A percentile compares a stretch with the other conserved stretches of the same genome.
Evolutionary conservation across 2,888 invertebrate species (phyloP).

Genomic region (Synergus gifuensis): DNA sequence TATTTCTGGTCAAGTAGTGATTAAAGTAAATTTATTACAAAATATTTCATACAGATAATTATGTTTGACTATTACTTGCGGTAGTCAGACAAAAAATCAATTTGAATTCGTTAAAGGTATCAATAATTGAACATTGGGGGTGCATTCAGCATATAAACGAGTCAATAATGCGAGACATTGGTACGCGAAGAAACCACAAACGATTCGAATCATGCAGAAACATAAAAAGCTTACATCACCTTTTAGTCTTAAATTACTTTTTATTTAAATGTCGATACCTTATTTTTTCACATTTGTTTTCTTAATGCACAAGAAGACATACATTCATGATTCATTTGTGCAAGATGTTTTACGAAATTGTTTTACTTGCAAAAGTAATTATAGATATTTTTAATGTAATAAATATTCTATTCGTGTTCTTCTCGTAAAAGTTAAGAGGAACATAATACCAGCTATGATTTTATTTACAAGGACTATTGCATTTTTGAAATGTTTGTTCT

Average conservation of each 20-base stretch:
- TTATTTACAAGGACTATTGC: not conserved
- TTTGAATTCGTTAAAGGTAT: not conserved
- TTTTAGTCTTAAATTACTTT: not conserved
- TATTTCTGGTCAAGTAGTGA: not conserved
- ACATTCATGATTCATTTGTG: not conserved
- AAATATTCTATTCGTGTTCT: conserved; percentile 2
- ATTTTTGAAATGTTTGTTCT: not conserved
- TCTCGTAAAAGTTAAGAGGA: not conserved
- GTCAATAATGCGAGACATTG: not conserved
- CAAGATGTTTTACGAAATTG: not conserved
- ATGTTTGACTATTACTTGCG: not conserved
- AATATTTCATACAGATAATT: not conserved
- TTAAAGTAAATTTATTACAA: not conserved
- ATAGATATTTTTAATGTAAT: not conserved
- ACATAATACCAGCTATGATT: not conserved
- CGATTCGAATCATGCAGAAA: not conserved
- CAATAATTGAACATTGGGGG: conserved; percentile 5
- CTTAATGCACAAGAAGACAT: not conserved
- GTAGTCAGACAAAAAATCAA: not conserved
- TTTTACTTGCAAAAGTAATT: not conserved
- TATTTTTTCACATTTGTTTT: not conserved
- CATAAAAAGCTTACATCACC: not conserved
- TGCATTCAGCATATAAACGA: conserved; percentile 15
- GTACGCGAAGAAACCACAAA: conserved; percentile 25
- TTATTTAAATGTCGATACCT: not conserved